These are phyloP conservation scores for Xenus cinereus DNA, from an alignment of 2,113 vertebrate species.

Conservation along the genomic window DNA sequence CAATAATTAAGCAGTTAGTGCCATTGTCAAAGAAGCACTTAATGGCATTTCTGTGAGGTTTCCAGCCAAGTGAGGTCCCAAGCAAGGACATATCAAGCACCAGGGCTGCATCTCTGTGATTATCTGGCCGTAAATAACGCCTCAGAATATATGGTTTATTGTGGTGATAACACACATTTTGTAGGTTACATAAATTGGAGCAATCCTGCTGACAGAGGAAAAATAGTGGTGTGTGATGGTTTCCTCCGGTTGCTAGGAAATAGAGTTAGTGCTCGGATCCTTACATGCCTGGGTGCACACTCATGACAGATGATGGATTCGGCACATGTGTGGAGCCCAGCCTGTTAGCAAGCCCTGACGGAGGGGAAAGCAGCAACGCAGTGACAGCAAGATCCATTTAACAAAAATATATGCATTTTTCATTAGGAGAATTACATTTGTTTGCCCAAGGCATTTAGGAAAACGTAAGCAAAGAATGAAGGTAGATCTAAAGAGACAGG, in stretches of 20 bases:
- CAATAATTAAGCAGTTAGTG: constrained; percentile 61
- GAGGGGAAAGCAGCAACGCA: not conserved
- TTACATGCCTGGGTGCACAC: constrained; percentile 57
- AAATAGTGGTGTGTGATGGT: constrained; percentile 64
- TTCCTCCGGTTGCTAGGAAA: constrained; percentile 76
- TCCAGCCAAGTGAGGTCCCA: constrained; percentile 4
- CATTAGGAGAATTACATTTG: not conserved
- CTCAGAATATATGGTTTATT: constrained; percentile 70
- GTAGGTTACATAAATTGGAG: constrained; percentile 72
- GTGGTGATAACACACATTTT: constrained; percentile 69
- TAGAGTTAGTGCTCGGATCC: constrained; percentile 67
- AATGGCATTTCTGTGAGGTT: constrained; percentile 26
- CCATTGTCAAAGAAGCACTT: constrained; percentile 31
- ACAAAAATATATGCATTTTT: constrained; percentile 40
- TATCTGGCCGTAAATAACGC: constrained; percentile 68
- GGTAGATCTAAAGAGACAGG: constrained; percentile 1
- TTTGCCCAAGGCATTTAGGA: not conserved
- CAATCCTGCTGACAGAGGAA: constrained; percentile 72
- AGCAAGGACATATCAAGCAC: not conserved
- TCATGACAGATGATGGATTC: constrained; percentile 62
- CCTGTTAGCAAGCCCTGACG: constrained; percentile 37
- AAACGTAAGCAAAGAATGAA: constrained; percentile 17
- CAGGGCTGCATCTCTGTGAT: constrained; percentile 24
- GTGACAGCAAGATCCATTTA: constrained; percentile 39
- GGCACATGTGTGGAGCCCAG: constrained; percentile 17